phyloP scores from a whole-genome alignment of 2,113 vertebrate genomes.

The Corythornis vintsioides region DNA sequence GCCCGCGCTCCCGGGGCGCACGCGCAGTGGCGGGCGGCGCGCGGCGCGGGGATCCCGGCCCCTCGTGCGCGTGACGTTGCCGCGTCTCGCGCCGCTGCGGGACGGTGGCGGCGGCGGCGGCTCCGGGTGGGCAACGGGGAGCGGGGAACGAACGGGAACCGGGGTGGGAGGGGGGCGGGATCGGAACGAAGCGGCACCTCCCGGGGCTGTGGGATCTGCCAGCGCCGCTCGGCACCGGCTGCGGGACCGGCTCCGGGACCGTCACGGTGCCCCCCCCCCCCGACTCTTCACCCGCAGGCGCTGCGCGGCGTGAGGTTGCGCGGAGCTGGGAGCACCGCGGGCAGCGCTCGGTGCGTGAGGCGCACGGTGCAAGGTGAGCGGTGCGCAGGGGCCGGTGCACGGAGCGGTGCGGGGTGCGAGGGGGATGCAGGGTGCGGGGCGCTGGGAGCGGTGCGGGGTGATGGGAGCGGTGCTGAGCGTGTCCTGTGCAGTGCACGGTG shows the following conservation, averaged over 20 bases:
- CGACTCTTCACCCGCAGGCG: too few species aligned
- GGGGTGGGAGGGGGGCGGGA: not conserved
- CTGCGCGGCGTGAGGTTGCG: not conserved
- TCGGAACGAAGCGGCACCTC: too few species aligned
- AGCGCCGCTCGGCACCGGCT: not conserved
- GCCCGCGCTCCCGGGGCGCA: too few species aligned
- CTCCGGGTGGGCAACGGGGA: not conserved
- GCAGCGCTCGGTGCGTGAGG: not conserved
- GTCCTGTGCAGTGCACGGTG: not conserved
- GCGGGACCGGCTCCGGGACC: not conserved
- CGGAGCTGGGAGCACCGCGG: not conserved
- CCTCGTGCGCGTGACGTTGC: slow-evolving; percentile 15
- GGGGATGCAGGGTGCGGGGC: not conserved
- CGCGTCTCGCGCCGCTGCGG: slow-evolving; percentile 4
- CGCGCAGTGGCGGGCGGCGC: not conserved
- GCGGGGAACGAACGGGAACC: not conserved
- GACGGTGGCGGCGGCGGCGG: not conserved
- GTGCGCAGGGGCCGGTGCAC: not conserved
- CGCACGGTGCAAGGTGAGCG: not conserved
- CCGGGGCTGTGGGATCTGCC: not conserved
- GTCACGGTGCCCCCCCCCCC: not conserved
- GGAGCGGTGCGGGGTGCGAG: not conserved
- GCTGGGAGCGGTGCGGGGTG: not conserved
- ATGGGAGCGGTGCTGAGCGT: not conserved
- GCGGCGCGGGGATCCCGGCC: not conserved